phyloP scores from a whole-genome alignment of 2,888 invertebrate species.

The Paralinhomoeus sp. region DNA sequence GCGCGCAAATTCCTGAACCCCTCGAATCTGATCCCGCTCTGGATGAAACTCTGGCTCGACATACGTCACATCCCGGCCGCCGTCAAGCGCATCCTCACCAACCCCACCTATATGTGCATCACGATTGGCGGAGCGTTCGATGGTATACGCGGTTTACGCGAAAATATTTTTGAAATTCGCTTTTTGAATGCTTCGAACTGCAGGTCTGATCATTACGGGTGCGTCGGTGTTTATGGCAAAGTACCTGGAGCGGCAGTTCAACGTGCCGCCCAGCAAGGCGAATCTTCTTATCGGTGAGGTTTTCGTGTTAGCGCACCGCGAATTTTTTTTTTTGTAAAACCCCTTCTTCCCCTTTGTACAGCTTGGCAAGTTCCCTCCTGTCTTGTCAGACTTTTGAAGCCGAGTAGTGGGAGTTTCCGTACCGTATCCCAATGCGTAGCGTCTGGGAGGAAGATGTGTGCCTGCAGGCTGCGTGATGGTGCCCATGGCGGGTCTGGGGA shows the following conservation, averaged over 20 bases:
- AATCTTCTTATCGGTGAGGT: conserved; percentile 47
- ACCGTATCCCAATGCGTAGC: too few relatives aligned
- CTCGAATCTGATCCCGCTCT: conserved; percentile 7
- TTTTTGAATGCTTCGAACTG: too few relatives aligned
- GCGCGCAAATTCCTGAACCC: too few relatives aligned
- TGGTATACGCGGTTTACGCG: conserved; percentile 29
- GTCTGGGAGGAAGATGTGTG: too few relatives aligned
- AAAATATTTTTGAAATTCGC: too few relatives aligned
- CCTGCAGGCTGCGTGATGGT: conserved; percentile 48
- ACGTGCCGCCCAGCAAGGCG: conserved; percentile 47
- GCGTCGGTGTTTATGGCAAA: conserved; percentile 60
- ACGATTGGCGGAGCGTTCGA: conserved; percentile 56
- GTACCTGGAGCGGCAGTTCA: conserved; percentile 57
- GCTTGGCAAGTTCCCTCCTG: too few relatives aligned
- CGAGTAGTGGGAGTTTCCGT: too few relatives aligned
- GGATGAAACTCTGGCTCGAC: conserved; percentile 22
- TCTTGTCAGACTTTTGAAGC: too few relatives aligned
- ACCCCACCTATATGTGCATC: conserved; percentile 54
- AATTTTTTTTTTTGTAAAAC: too few relatives aligned
- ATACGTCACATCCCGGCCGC: conserved; percentile 27
- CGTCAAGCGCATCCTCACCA: conserved; percentile 41
- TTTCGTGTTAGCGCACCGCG: too few relatives aligned
- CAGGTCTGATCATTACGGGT: conserved; percentile 27
- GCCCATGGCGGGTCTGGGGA: conserved; percentile 62
- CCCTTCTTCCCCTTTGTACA: too few relatives aligned